A percentile compares a stretch with the other conserved stretches of the same genome.
These are phyloP conservation scores for Anoplolepis gracilipes DNA, from an alignment of 1,140 invertebrate species.

Conservation along the genomic window DNA sequence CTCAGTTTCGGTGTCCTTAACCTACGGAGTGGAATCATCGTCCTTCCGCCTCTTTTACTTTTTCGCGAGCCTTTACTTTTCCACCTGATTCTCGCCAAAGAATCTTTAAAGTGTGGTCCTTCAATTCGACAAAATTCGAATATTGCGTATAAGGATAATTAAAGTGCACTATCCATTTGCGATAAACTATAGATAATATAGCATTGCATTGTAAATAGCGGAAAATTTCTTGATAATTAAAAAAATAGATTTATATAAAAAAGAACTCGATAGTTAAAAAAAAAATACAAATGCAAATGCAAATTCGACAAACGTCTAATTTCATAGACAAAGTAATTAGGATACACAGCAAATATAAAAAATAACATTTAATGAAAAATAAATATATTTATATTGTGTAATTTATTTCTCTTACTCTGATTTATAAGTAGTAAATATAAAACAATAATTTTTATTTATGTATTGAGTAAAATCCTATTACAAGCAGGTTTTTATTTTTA, in stretches of 20 bases:
- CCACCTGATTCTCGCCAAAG: constrained; percentile 28
- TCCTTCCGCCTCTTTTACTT: constrained; percentile 28
- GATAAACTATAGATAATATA: not conserved
- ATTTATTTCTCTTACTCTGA: no score
- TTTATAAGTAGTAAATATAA: no score
- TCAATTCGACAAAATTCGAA: not conserved
- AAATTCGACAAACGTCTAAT: not conserved
- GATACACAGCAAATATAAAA: not conserved
- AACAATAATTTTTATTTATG: no score
- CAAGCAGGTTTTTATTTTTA: no score
- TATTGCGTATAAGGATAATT: not conserved
- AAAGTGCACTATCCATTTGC: not conserved
- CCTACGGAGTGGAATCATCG: constrained; percentile 67
- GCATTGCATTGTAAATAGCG: no score
- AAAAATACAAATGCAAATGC: not conserved
- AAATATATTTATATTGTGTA: no score
- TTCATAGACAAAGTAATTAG: not conserved
- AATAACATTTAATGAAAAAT: no score
- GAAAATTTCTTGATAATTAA: not conserved
- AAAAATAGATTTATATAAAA: not conserved
- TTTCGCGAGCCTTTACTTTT: not conserved
- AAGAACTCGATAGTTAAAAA: not conserved
- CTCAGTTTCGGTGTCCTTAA: constrained; percentile 72
- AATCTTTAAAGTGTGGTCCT: not conserved
- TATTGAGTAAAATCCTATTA: no score